Evolutionary conservation across 2,113 vertebrate genomes (phyloP).

Genomic region (Hippolais icterina): DNA sequence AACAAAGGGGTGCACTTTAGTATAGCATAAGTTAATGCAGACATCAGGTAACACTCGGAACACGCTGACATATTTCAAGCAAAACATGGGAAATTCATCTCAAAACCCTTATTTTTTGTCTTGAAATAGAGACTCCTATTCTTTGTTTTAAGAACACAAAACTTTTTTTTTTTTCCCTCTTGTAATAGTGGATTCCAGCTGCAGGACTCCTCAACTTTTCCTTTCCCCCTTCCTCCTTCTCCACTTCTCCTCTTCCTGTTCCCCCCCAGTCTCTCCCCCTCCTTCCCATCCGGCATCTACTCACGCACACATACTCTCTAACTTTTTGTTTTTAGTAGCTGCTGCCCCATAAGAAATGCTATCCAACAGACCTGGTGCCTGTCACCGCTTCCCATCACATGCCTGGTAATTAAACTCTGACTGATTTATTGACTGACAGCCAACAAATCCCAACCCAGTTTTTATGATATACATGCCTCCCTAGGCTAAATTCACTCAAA

Average conservation of each 20-base stretch:
- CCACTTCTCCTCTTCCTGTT: background rate
- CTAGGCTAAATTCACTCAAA: conserved; percentile 83
- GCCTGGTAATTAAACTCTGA: conserved; percentile 93
- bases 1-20: conserved; percentile 21
- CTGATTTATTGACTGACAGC: conserved; percentile 97
- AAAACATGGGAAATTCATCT: background rate
- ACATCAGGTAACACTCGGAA: background rate
- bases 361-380: conserved; percentile 81
- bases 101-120: background rate
- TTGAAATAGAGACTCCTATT: background rate
- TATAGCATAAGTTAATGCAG: background rate
- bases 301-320: conserved; percentile 37
- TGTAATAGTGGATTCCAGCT: background rate
- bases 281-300: conserved; percentile 18
- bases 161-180: background rate
- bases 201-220: background rate
- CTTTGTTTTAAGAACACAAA: conserved; percentile 9
- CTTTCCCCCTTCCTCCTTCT: conserved; percentile 5
- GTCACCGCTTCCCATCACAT: conserved; percentile 84
- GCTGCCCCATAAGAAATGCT: conserved; percentile 81
- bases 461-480: conserved; percentile 92
- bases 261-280: background rate
- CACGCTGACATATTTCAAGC: background rate
- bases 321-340: conserved; percentile 71
- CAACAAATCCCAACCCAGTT: conserved; percentile 90